Percentiles rank a stretch among this genome's conserved stretches.
Evolutionary conservation across 2,797 vertebrate genomes (phyloP).

Genomic region (Pygocentrus nattereri): DNA sequence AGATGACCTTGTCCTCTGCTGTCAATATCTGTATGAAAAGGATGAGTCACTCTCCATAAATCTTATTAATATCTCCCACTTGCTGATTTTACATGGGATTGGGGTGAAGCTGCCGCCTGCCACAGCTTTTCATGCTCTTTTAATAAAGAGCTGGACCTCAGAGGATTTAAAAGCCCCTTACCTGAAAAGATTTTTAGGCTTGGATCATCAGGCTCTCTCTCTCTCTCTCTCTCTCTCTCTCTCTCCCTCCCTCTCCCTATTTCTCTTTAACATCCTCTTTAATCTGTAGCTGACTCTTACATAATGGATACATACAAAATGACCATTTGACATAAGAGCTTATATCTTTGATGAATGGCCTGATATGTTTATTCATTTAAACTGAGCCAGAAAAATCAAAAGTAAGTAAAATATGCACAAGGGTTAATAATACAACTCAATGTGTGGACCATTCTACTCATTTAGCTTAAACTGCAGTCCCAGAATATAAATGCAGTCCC

Average conservation of each 20-base stretch:
- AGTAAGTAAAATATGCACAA: not conserved
- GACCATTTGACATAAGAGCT: not conserved
- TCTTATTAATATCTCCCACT: slow-evolving; percentile 35
- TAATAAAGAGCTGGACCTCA: not conserved
- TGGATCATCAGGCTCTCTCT: slow-evolving; percentile 1
- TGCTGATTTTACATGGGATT: slow-evolving; percentile 16
- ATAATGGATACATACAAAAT: slow-evolving; percentile 10
- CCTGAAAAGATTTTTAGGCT: not conserved
- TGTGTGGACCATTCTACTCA: no score
- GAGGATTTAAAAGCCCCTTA: not conserved
- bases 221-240: not conserved
- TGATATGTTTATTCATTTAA: slow-evolving; percentile 18
- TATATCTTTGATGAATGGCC: not conserved
- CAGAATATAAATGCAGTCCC: no score
- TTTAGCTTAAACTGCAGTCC: no score
- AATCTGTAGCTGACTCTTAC: slow-evolving; percentile 2
- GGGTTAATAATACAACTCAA: no score
- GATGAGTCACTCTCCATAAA: slow-evolving; percentile 62
- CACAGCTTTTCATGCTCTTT: not conserved
- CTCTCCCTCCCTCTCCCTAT: not conserved
- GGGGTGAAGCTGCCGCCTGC: slow-evolving; percentile 12
- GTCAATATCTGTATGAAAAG: slow-evolving; percentile 65
- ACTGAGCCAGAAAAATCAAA: not conserved
- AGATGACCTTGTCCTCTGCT: slow-evolving; percentile 44
- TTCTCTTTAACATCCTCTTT: slow-evolving; percentile 13